Conservation (phyloP, 2,888 invertebrate species). For the Lithodes maja region DNA sequence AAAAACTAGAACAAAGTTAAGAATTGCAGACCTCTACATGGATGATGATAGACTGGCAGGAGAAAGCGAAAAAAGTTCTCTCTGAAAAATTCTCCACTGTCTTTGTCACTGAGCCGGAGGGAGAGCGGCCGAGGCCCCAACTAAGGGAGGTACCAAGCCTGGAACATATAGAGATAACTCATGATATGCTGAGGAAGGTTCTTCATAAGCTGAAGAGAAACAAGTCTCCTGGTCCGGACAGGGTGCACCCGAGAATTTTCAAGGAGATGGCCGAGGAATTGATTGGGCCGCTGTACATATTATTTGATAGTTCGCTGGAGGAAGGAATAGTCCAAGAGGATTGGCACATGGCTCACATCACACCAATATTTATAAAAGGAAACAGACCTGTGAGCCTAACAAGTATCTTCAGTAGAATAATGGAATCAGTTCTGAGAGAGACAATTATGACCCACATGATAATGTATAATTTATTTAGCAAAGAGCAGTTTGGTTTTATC, state of each 20-base stretch:
- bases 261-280: constrained; percentile 7
- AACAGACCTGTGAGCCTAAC: constrained; percentile 34
- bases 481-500: constrained; percentile 28
- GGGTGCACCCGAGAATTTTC: not conserved
- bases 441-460: constrained; percentile 28
- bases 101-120: too few species aligned
- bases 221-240: too few species aligned
- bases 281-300: constrained; percentile 26
- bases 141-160: too few species aligned
- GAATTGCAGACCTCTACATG: too few species aligned
- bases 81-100: too few species aligned
- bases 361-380: constrained; percentile 12
- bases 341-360: constrained; percentile 17
- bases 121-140: too few species aligned
- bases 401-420: constrained; percentile 21
- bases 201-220: too few species aligned
- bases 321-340: constrained; percentile 33
- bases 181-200: too few species aligned
- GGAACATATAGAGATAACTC: too few species aligned
- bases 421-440: constrained; percentile 31
- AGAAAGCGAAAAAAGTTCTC: too few species aligned
- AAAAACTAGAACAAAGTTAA: too few species aligned
- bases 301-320: constrained; percentile 36
- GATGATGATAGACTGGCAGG: too few species aligned
- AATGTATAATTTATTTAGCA: constrained; percentile 18